Evolutionary conservation across 2,113 vertebrate species (phyloP).

Genomic region (Cisticola juncidis): DNA sequence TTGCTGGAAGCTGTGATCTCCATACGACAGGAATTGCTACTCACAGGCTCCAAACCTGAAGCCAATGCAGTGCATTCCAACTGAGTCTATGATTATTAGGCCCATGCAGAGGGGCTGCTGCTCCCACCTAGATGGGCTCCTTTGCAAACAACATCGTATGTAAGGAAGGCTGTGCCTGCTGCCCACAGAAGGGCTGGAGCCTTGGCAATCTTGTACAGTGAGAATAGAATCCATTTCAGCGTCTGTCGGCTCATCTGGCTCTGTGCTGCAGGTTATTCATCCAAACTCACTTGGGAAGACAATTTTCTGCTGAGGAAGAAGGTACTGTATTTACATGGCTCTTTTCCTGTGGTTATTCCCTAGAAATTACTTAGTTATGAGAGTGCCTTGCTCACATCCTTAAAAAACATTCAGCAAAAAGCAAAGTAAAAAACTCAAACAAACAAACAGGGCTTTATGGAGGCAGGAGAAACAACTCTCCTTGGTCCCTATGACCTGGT

Average conservation of each 20-base stretch:
- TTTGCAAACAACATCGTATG: accelerated
- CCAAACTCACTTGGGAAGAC: not conserved
- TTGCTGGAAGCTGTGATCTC: not conserved
- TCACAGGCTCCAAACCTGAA: not conserved
- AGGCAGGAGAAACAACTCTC: not conserved
- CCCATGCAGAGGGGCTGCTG: not conserved
- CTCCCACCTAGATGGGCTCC: not conserved
- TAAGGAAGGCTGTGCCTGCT: not conserved
- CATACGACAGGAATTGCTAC: accelerated
- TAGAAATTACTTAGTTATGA: not conserved
- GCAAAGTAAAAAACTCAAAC: not conserved
- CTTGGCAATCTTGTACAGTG: not conserved
- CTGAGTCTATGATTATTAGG: no score
- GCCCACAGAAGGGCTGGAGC: not conserved
- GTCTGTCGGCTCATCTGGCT: not conserved
- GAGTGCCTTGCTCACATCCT: not conserved
- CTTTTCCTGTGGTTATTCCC: not conserved
- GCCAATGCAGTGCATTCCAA: not conserved
- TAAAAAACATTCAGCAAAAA: not conserved
- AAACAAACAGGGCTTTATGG: not conserved
- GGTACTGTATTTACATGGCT: not conserved
- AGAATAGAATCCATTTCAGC: not conserved
- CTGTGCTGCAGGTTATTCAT: not conserved
- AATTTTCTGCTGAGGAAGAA: not conserved
- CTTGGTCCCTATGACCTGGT: accelerated